These are phyloP conservation scores for Plodia interpunctella DNA, from an alignment of 1,140 invertebrate genomes.

Conservation along the genomic window DNA sequence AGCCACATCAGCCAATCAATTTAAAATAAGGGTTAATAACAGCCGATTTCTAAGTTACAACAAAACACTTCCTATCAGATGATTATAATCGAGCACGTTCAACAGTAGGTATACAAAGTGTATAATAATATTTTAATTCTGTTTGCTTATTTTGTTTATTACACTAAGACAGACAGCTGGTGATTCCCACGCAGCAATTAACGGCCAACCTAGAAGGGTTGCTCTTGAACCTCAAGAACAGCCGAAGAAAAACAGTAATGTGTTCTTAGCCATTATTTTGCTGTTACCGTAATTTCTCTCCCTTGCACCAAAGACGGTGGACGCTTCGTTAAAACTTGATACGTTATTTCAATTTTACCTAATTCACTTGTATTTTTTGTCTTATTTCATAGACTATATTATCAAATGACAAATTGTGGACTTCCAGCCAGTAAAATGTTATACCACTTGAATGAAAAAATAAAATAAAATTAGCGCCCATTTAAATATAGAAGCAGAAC, in stretches of 20 bases:
- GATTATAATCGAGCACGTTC: constrained; percentile 22
- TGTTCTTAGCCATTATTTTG: constrained; percentile 45
- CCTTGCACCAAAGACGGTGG: neutral
- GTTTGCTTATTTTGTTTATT: constrained; percentile 37
- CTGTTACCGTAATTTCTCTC: constrained; percentile 27
- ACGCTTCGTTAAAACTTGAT: neutral
- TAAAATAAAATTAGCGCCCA: neutral
- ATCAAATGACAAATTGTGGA: too few species aligned
- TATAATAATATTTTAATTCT: constrained; percentile 32
- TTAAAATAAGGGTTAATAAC: too few species aligned
- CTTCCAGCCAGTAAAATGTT: too few species aligned
- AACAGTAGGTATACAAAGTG: constrained; percentile 17
- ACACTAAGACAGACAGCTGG: constrained; percentile 49
- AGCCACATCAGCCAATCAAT: too few species aligned
- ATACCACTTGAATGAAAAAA: too few species aligned
- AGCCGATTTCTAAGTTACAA: too few species aligned
- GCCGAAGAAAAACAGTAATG: constrained; percentile 54
- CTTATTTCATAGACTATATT: too few species aligned
- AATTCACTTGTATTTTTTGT: too few species aligned
- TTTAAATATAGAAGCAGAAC: neutral
- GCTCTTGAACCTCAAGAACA: constrained; percentile 51
- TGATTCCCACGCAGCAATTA: constrained; percentile 67
- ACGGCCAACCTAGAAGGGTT: constrained; percentile 58
- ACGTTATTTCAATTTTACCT: neutral
- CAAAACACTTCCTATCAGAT: neutral